phyloP scores from a whole-genome alignment of 2,797 vertebrate genomes.

The Poeciliopsis gracilis region DNA sequence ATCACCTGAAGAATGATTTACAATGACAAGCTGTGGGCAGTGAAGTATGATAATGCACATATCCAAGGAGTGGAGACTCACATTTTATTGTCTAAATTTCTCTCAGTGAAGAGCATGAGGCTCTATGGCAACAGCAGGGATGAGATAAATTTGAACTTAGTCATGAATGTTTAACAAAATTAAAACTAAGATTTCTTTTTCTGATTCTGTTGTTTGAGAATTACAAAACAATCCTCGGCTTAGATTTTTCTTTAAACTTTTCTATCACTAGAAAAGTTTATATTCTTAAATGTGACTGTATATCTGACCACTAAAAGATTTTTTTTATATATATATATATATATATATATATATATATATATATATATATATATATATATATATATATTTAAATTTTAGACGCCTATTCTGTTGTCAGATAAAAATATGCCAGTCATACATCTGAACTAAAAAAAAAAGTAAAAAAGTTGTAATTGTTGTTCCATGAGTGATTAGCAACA shows the following conservation, averaged over 20 bases:
- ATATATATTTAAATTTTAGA: too few relatives aligned
- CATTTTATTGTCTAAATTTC: slow-evolving; percentile 9
- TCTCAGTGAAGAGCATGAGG: slow-evolving; percentile 11
- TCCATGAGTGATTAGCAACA: slow-evolving; percentile 44
- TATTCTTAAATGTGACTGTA: background rate
- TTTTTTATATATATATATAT: too few relatives aligned
- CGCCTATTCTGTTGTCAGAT: background rate
- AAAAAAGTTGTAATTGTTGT: slow-evolving; percentile 14
- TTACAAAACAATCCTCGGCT: background rate
- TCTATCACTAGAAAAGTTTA: background rate
- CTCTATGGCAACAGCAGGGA: slow-evolving; percentile 14
- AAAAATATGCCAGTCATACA: background rate
- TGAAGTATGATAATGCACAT: slow-evolving; percentile 5
- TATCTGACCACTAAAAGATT: background rate
- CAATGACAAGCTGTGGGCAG: slow-evolving; percentile 3
- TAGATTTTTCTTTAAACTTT: background rate
- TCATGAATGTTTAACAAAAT: slow-evolving; percentile 1
- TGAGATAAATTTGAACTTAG: slow-evolving; percentile 10
- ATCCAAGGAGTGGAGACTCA: slow-evolving; percentile 8
- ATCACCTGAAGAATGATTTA: slow-evolving; percentile 16
- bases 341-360: background rate
- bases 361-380: background rate
- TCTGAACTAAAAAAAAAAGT: slow-evolving; percentile 6
- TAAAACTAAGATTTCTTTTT: background rate
- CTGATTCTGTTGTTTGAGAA: background rate